phyloP scores from a whole-genome alignment of 2,797 vertebrate genomes.

The Lindbergichthys nudifrons region DNA sequence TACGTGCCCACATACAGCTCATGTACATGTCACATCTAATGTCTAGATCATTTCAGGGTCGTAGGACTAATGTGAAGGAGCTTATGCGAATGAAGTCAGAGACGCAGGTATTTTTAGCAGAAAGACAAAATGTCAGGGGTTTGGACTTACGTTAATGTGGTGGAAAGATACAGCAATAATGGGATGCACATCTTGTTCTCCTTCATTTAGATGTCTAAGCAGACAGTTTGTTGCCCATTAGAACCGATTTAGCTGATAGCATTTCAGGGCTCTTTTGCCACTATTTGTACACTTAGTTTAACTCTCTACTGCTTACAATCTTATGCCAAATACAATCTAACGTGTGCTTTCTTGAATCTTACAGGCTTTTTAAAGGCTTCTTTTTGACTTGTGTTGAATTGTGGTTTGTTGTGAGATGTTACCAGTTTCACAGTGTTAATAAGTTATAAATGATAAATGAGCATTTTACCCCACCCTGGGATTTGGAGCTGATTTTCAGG shows the following conservation, averaged over 20 bases:
- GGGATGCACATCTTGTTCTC: neutral
- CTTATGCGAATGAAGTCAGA: too few species aligned
- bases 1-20: too few species aligned
- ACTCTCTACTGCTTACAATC: neutral
- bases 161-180: neutral
- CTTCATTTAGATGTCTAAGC: neutral
- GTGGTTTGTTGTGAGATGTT: conserved; percentile 6
- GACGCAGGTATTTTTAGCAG: neutral
- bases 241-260: neutral
- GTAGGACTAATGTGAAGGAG: too few species aligned
- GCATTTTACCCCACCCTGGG: neutral
- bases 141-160: too few species aligned
- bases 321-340: neutral
- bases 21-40: too few species aligned
- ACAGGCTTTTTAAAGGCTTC: conserved; percentile 1
- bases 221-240: neutral
- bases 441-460: conserved; percentile 27
- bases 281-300: neutral
- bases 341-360: neutral
- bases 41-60: too few species aligned
- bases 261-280: neutral
- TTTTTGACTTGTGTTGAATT: neutral
- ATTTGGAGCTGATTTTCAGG: neutral
- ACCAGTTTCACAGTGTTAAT: conserved; percentile 11
- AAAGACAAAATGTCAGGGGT: neutral